Base-by-base conservation (phyloP, 2,797 vertebrate species). In the Cuculus canorus region DNA sequence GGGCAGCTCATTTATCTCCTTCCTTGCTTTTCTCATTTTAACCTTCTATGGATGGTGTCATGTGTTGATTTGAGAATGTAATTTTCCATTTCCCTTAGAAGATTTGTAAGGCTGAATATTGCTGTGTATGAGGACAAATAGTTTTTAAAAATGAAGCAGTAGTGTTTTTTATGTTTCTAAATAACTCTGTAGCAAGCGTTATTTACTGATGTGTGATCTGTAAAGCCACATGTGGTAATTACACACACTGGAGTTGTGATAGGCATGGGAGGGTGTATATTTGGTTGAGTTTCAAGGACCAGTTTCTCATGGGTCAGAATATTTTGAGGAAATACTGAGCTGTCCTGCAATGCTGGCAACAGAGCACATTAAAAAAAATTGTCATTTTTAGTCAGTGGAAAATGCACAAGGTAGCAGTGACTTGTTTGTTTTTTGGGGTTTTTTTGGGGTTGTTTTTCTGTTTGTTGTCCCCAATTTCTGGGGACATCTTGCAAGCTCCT, bases 11-110 rank as follows among this genome's bases (percentile, higher is more conserved):
- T 94, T 94, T 96, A 50, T 76, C 52, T 92, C 63, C 63, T 90
- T 76, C 39, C 43, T 81, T 86, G 52, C 86, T 91, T 94, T 86
- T 82, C 77, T 88, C 52, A 43, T 88, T 92, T 92, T 91, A 82
- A 90, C 91, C 82, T 94, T 93, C 9, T 0, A 35, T 76, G 54
- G 79, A 47, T 90, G 70, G 85, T 82, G 91, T 66, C 82, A 56
- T 63, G 2, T 47, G 79, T 82, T 93, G 85, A 81, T 90, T 91
- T 84, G 63, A 54, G 85, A 88, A 2, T 86, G 73, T 47, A 30
- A 77, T 92, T 93, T 88, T 90, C 83, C 50, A 0, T 82, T 95
- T 86, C 54, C 47, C 48, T 72, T 68, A 63, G 41, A 94, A 80
- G 87, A 76, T 68, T 90, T 90, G 48, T 66, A 69, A 50, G 39